Conservation (phyloP, 2,797 vertebrate genomes). For the Xiphophorus birchmanni region DNA sequence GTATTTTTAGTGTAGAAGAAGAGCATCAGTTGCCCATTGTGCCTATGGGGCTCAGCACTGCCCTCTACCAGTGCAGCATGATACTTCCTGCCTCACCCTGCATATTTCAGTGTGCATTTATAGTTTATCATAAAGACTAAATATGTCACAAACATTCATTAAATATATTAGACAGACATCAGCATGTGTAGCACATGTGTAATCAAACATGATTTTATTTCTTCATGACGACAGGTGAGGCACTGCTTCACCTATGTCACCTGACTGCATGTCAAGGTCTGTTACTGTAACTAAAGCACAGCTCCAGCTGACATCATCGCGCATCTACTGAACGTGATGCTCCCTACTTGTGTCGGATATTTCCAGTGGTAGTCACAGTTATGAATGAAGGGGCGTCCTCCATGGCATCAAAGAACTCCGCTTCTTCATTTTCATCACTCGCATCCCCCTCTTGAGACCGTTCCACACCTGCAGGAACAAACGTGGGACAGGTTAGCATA, state of each 20-base stretch:
- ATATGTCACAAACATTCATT: background rate
- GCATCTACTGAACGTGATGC: background rate
- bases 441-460: conserved; percentile 86
- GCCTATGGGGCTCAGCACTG: background rate
- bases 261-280: background rate
- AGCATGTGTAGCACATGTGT: background rate
- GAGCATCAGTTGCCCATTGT: background rate
- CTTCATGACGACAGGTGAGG: background rate
- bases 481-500: background rate
- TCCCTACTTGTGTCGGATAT: conserved; percentile 88
- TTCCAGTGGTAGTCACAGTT: conserved; percentile 88
- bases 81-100: background rate
- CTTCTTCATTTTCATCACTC: conserved; percentile 97
- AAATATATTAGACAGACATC: background rate
- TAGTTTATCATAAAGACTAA: background rate
- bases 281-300: background rate
- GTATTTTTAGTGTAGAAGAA: background rate
- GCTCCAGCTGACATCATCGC: background rate
- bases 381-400: conserved; percentile 95
- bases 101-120: background rate
- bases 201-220: background rate
- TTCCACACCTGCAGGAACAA: conserved; percentile 73
- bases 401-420: conserved; percentile 98
- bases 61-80: background rate
- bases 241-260: background rate